A percentile compares a stretch with the other conserved stretches of the same genome.
Conservation (phyloP, 2,113 vertebrate genomes). For the Oreotragus oreotragus region DNA sequence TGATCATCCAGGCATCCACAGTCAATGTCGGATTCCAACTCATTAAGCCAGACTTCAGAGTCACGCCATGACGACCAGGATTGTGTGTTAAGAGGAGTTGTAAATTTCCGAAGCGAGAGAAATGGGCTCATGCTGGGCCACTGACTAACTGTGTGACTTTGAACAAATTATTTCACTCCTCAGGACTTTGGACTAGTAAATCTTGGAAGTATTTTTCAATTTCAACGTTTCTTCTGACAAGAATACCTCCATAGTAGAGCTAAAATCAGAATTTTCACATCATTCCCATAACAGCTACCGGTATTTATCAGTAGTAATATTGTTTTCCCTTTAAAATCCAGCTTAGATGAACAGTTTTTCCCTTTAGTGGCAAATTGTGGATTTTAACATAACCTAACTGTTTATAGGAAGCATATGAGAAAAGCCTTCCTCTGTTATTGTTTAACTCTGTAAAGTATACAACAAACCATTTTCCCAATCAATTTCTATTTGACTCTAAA, state of each 20-base stretch:
- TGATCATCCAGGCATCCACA: background rate
- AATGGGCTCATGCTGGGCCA: background rate
- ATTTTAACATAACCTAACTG: constrained; percentile 27
- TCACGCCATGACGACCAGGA: background rate
- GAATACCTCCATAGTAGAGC: background rate
- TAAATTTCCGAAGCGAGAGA: background rate
- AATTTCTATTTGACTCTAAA: constrained; percentile 66
- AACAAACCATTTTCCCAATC: constrained; percentile 42
- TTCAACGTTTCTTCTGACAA: background rate
- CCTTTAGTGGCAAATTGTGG: background rate
- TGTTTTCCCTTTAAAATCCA: background rate
- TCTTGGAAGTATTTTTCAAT: background rate
- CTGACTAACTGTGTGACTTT: background rate
- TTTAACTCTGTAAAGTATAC: constrained; percentile 63
- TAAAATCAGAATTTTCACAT: background rate
- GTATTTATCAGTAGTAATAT: background rate
- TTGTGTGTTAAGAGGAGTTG: background rate
- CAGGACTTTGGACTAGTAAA: background rate
- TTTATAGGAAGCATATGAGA: constrained; percentile 2
- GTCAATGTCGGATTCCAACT: background rate
- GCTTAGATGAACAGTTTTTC: background rate
- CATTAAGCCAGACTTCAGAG: background rate
- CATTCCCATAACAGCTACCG: background rate
- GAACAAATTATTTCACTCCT: background rate
- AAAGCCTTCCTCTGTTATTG: constrained; percentile 27